A percentile compares a stretch with the other conserved stretches of the same genome.
Evolutionary conservation across 1,140 invertebrate genomes (phyloP).

Genomic region (Calliphora vicina): DNA sequence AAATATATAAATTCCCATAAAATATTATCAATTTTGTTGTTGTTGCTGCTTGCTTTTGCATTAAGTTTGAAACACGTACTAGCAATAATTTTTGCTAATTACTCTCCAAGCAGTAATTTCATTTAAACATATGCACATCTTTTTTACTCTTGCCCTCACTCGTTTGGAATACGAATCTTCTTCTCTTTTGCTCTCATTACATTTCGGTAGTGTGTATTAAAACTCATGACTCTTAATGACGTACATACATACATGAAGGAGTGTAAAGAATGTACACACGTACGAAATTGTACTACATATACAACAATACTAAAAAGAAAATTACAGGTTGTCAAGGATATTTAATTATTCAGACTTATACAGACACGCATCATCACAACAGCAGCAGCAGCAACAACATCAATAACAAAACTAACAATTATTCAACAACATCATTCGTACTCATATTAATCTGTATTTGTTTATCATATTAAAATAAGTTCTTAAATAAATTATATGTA

Average conservation of each 20-base stretch:
- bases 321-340: background rate
- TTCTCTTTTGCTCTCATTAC: background rate
- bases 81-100: slow-evolving; percentile 32
- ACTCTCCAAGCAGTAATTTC: slow-evolving; percentile 30
- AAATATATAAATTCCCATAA: too few relatives aligned
- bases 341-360: background rate
- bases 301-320: background rate
- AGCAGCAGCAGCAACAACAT: too few relatives aligned
- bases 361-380: too few relatives aligned
- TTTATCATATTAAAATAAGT: too few relatives aligned
- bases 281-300: background rate
- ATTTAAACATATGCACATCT: background rate
- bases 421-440: too few relatives aligned
- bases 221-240: background rate
- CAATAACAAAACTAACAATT: too few relatives aligned
- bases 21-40: too few relatives aligned
- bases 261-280: background rate
- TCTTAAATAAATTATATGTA: too few relatives aligned
- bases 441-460: too few relatives aligned
- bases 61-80: slow-evolving; percentile 15
- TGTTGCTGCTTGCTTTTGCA: background rate
- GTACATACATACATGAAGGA: too few relatives aligned
- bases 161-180: background rate
- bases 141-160: background rate
- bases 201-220: background rate